phyloP scores from a whole-genome alignment of 2,797 vertebrate genomes.

The Lagodon rhomboides region DNA sequence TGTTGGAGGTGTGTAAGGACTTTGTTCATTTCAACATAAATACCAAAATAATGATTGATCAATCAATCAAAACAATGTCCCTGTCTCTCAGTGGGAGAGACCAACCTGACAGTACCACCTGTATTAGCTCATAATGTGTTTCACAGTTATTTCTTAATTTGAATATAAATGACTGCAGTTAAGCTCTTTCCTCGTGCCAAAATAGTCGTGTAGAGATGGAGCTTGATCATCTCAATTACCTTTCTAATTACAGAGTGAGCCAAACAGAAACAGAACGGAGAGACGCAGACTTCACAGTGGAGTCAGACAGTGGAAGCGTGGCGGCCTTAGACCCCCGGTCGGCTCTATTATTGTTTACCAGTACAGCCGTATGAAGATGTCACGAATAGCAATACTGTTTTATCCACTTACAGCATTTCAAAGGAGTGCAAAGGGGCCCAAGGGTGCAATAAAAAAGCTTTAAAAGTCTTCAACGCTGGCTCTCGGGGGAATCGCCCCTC shows the following conservation, averaged over 20 bases:
- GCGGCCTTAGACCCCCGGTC: slow-evolving; percentile 47
- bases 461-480: slow-evolving; percentile 84
- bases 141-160: slow-evolving; percentile 34
- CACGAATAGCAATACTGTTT: slow-evolving; percentile 81
- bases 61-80: neutral
- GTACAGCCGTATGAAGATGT: slow-evolving; percentile 80
- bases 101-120: neutral
- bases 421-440: slow-evolving; percentile 81
- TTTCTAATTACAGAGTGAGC: slow-evolving; percentile 41
- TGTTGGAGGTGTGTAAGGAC: neutral
- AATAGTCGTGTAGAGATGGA: slow-evolving; percentile 21
- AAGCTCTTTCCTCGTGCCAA: slow-evolving; percentile 25
- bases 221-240: slow-evolving; percentile 56
- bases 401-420: slow-evolving; percentile 85
- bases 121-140: slow-evolving; percentile 20
- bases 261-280: slow-evolving; percentile 31
- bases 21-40: neutral
- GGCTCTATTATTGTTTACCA: slow-evolving; percentile 81
- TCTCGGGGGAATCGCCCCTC: slow-evolving; percentile 77
- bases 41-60: neutral
- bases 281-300: slow-evolving; percentile 45
- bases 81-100: neutral
- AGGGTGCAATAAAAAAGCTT: slow-evolving; percentile 83
- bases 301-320: slow-evolving; percentile 53
- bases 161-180: slow-evolving; percentile 35